phyloP scores from a whole-genome alignment of 1,140 invertebrate species.

The Drosophila ercepeae region DNA sequence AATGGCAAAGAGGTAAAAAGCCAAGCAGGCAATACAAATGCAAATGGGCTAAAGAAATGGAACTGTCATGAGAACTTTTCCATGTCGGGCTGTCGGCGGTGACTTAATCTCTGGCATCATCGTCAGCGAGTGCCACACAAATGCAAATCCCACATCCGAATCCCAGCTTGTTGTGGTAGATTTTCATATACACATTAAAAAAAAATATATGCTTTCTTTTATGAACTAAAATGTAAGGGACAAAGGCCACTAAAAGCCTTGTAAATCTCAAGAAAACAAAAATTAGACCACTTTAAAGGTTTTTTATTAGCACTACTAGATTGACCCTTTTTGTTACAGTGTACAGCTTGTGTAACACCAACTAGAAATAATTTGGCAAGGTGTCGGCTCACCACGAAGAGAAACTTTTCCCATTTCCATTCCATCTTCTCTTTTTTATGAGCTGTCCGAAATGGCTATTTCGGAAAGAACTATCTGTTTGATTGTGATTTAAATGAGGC shows the following conservation, averaged over 20 bases:
- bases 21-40: constrained; percentile 49
- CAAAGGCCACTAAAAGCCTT: not conserved
- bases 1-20: constrained; percentile 13
- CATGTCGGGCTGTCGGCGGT: constrained; percentile 38
- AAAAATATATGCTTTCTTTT: constrained; percentile 9
- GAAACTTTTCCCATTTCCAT: constrained; percentile 55
- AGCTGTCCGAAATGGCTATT: constrained; percentile 48
- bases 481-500: constrained; percentile 22
- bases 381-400: constrained; percentile 60
- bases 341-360: constrained; percentile 27
- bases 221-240: not conserved
- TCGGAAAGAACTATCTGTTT: constrained; percentile 25
- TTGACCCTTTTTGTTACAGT: not conserved
- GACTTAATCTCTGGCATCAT: constrained; percentile 74
- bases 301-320: not conserved
- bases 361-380: constrained; percentile 69
- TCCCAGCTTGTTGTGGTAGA: constrained; percentile 20
- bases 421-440: constrained; percentile 27
- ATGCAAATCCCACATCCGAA: constrained; percentile 43
- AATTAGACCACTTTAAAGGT: not conserved
- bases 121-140: constrained; percentile 47
- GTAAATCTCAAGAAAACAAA: not conserved
- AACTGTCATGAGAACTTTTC: constrained; percentile 74
- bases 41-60: constrained; percentile 75
- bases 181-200: not conserved